Evolutionary conservation across 2,797 vertebrate species (phyloP).

Genomic region (Fundulus diaphanus): DNA sequence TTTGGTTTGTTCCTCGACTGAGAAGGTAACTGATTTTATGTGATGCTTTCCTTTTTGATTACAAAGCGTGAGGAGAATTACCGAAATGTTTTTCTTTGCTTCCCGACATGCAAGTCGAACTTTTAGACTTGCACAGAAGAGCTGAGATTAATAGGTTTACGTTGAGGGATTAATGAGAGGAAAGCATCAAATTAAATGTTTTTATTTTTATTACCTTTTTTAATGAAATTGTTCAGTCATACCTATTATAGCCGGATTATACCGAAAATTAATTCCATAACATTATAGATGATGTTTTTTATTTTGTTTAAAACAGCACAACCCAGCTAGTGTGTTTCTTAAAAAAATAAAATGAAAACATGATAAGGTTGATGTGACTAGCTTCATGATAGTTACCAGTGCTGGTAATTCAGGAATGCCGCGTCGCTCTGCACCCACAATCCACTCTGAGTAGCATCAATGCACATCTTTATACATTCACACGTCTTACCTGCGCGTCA

Average conservation of each 20-base stretch:
- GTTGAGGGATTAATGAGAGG: conserved; percentile 21
- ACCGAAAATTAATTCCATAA: conserved; percentile 12
- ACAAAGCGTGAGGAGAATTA: conserved; percentile 19
- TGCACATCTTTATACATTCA: conserved; percentile 7
- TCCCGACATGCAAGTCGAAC: conserved; percentile 41
- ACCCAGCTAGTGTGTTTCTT: conserved; percentile 4
- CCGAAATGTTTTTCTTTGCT: conserved; percentile 27
- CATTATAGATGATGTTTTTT: neutral
- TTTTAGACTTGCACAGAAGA: conserved; percentile 30
- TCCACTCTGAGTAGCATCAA: neutral
- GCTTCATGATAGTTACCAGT: conserved; percentile 29
- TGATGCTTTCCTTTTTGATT: conserved; percentile 37
- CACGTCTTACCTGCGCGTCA: conserved; percentile 20
- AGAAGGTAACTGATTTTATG: conserved; percentile 38
- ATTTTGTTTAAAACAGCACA: conserved; percentile 16
- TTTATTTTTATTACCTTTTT: conserved; percentile 7
- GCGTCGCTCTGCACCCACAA: conserved; percentile 20
- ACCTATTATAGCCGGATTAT: conserved; percentile 8
- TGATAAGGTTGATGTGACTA: conserved; percentile 6
- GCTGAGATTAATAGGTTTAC: neutral
- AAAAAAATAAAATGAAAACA: no score
- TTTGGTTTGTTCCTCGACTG: no score
- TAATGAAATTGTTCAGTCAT: conserved; percentile 28
- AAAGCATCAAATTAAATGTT: conserved; percentile 26
- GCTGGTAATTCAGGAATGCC: conserved; percentile 37